Percentiles rank a stretch among this genome's conserved stretches.
Conservation (phyloP, 2,888 invertebrate species). For the Zelleria hepariella region DNA sequence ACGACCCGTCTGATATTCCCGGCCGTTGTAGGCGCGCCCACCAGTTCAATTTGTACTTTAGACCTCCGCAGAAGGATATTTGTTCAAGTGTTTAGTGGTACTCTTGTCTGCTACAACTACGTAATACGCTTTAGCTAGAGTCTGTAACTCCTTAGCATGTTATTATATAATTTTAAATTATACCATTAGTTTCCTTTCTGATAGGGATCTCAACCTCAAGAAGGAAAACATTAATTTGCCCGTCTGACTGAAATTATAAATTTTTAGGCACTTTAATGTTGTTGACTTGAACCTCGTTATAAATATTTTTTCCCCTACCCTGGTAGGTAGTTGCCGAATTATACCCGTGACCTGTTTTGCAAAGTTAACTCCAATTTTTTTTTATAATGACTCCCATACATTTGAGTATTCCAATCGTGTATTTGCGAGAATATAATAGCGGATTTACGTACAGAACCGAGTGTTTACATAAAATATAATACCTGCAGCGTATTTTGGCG, state of each 20-base stretch:
- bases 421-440: neutral
- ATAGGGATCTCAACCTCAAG: neutral
- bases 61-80: neutral
- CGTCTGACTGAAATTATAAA: neutral
- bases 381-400: no score
- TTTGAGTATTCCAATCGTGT: neutral
- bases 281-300: no score
- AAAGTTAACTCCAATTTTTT: no score
- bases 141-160: neutral
- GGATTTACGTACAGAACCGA: neutral
- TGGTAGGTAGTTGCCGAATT: neutral
- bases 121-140: no score
- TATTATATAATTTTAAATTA: neutral
- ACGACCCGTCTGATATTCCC: neutral
- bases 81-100: neutral
- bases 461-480: slow-evolving; percentile 1
- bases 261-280: neutral
- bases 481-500: slow-evolving; percentile 35
- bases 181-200: neutral
- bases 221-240: neutral
- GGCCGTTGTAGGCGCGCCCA: neutral
- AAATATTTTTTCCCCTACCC: no score
- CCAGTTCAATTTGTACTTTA: neutral
- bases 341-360: neutral
- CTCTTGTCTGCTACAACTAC: neutral